Base-by-base conservation (phyloP, 2,113 vertebrate genomes). In the Macrotus californicus region DNA sequence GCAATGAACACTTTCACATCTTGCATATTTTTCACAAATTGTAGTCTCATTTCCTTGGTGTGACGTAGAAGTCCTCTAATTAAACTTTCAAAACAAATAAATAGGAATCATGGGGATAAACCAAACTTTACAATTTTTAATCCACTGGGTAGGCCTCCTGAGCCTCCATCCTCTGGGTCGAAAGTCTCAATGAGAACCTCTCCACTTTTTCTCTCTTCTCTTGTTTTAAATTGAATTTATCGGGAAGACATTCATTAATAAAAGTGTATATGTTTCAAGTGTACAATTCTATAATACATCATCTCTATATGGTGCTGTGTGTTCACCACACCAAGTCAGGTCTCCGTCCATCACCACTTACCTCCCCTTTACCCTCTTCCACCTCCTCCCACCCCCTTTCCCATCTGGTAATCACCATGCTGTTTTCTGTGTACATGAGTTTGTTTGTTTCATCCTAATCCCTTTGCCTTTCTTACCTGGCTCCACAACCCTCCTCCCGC, bases 1-100 rank as follows among this genome's bases (percentile, higher is more conserved):
- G 34, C 98, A 98, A 77, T 85, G 98, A n/a, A 98, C 98, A 98
- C 93, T 97, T n/a, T 94, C 83, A 70, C 19, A 89, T 41, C 59
- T 41, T 52, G 61, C 67, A 31, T 61, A 54, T 80, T 96, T 94
- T 56, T 16, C 89, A 34, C 5, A 52, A 89, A 89, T 19, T 80
- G 5, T 56, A 91, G 56, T 83, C 29, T 70, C 39, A 46, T 43
- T 83, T 67, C 46, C 46, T 94, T 67, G 36, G 31, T 46, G 39
- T 67, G 3, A 46, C 39, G 16, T 48, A 91, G 29, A 83, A 24
- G 11, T 94, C 19, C 22, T 96, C n/a, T 73, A 79, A 77, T 77
- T 86, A 92, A 91, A 81, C 43, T 70, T 88, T 72, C 26, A 31
- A 66, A 84, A 64, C 56, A 64, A 64, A 76, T 43, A 24, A 81